These are phyloP conservation scores for Drosophila willistoni DNA, from an alignment of 1,140 invertebrate species.

Conservation along the genomic window DNA sequence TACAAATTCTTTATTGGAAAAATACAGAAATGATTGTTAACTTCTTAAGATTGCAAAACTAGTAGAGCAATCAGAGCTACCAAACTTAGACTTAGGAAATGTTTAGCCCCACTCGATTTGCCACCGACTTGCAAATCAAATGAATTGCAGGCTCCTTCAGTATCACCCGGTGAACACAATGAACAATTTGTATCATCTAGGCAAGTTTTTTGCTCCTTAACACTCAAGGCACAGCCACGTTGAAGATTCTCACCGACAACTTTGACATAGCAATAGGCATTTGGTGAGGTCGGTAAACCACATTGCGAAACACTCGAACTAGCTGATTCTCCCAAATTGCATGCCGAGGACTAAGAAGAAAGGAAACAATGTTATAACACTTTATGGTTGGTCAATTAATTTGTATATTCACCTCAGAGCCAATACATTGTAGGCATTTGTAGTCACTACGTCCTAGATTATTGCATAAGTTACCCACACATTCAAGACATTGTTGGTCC, in stretches of 20 bases:
- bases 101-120: constrained; percentile 37
- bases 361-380: too few species aligned
- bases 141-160: constrained; percentile 56
- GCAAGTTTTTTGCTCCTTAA: constrained; percentile 60
- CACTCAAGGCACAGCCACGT: constrained; percentile 58
- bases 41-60: constrained; percentile 29
- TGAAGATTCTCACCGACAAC: constrained; percentile 19
- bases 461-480: constrained; percentile 68
- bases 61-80: constrained; percentile 40
- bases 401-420: constrained; percentile 46
- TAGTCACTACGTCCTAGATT: constrained; percentile 65
- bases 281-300: constrained; percentile 56
- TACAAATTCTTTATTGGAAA: background rate
- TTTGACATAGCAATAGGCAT: constrained; percentile 76
- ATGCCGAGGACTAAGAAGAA: constrained; percentile 36
- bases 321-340: constrained; percentile 30
- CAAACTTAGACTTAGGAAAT: constrained; percentile 35
- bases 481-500: constrained; percentile 61
- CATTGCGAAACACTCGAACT: constrained; percentile 48
- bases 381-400: background rate
- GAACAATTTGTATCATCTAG: constrained; percentile 51
- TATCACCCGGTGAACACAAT: constrained; percentile 60
- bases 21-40: background rate
- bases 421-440: constrained; percentile 67
- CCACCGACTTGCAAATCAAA: constrained; percentile 37